phyloP scores from a whole-genome alignment of 2,113 vertebrate species.

The Gymnobelideus leadbeateri region DNA sequence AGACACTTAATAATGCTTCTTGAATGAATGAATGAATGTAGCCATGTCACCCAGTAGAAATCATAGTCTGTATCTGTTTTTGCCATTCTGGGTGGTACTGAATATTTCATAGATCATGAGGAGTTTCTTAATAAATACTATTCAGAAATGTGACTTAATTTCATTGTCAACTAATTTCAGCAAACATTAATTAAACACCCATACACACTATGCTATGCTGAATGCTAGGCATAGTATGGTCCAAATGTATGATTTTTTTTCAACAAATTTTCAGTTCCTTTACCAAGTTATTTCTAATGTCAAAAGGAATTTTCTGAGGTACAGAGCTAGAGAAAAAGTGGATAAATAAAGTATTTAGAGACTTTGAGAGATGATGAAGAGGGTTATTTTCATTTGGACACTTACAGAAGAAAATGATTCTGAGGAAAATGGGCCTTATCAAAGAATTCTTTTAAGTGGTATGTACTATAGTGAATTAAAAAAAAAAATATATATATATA shows the following conservation, averaged over 20 bases:
- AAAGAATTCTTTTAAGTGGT: slow-evolving; percentile 34
- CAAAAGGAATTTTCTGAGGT: not conserved
- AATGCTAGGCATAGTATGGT: not conserved
- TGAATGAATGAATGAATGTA: not conserved
- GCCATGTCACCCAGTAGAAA: not conserved
- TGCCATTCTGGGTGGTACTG: not conserved
- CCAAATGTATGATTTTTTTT: not conserved
- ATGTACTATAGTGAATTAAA: not conserved
- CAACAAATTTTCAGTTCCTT: slow-evolving; percentile 29
- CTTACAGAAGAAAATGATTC: slow-evolving; percentile 51
- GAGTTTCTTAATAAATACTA: slow-evolving; percentile 11
- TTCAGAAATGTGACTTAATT: not conserved
- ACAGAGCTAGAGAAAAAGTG: slow-evolving; percentile 33
- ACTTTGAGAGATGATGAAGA: slow-evolving; percentile 42
- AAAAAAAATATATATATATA: too few relatives aligned
- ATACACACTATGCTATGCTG: not conserved
- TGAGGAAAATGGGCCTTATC: slow-evolving; percentile 36
- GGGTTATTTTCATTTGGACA: slow-evolving; percentile 22
- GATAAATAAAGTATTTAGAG: slow-evolving; percentile 27
- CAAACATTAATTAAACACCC: not conserved
- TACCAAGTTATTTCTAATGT: slow-evolving; percentile 18
- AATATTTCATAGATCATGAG: slow-evolving; percentile 42
- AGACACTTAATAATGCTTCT: not conserved
- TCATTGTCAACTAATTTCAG: not conserved
- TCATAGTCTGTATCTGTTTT: not conserved